Evolutionary conservation across 2,797 vertebrate species (phyloP), one percentile per base, ranked within the genome.

Genomic region (Tadarida brasiliensis): DNA sequence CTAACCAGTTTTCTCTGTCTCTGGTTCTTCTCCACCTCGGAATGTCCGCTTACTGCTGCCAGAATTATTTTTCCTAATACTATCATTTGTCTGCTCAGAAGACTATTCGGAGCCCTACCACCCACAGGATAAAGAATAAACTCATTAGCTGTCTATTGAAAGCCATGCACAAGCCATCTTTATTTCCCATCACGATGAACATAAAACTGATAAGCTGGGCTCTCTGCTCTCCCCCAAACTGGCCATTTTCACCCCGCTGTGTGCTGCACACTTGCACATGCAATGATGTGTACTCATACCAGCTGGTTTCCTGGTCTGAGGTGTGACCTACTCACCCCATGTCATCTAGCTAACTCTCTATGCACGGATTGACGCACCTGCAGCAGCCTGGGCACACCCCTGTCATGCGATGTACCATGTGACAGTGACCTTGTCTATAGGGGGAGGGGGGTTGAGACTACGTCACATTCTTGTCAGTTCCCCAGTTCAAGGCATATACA

Each of bases 121-220:
- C n/a, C 6, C 22, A 56, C 74, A 94, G 39, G 73, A 77, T 81
- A 92, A 92, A 96, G 20, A 91, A 91, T 71, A 70, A 85, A 77
- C 26, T 93, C 76, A 61, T 93, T 77, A 90, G 10, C 39, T 87
- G 19, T 84, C 49, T 49, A 4, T 2, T 77, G 95, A 93, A 95
- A 95, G 71, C 70, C 12, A 24, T 16, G 11, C 24, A 70, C 6
- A 86, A 87, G 16, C 26, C 76, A 56, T 87, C 15, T 70, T 77
- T 88, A 47, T 84, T 88, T 95, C 87, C 78, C 6, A 39, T 20
- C 19, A 51, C 11, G 19, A 35, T 24, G 35, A 35, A 67, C 16
- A 59, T 84, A 39, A 84, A 95, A 83, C 26, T 67, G 39, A 84
- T 8, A 15, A 19, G 0, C 17, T 51, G 39, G 35, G 16, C 35